phyloP scores from a whole-genome alignment of 2,797 vertebrate species.

The Acanthiza pusilla region DNA sequence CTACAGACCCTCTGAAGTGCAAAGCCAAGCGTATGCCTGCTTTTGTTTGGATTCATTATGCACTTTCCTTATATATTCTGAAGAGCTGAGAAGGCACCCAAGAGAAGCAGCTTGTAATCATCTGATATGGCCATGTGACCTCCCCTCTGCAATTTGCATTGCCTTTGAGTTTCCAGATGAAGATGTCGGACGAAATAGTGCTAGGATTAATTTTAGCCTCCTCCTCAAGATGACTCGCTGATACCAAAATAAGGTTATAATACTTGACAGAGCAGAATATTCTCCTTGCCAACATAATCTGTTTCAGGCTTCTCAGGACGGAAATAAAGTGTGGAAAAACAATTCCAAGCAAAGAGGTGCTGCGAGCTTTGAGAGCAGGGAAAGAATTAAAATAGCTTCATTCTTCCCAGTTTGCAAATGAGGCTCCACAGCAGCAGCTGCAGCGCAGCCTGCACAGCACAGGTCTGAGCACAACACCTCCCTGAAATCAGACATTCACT shows the following conservation, averaged over 20 bases:
- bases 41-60: not conserved
- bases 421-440: not conserved
- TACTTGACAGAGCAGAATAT: not conserved
- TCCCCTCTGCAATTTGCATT: not conserved
- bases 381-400: not conserved
- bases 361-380: not conserved
- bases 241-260: slow-evolving; percentile 37
- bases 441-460: not conserved
- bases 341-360: not conserved
- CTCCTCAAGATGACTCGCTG: not conserved
- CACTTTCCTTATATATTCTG: not conserved
- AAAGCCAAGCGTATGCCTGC: not conserved
- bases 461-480: not conserved
- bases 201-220: slow-evolving; percentile 46
- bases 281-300: not conserved
- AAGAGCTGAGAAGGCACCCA: not conserved
- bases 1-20: not conserved
- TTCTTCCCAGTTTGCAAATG: not conserved
- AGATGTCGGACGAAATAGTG: not conserved
- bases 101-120: slow-evolving; percentile 24
- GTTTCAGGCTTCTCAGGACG: not conserved
- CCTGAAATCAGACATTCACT: not conserved
- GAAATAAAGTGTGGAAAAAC: slow-evolving; percentile 19
- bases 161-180: slow-evolving; percentile 3
- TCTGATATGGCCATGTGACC: slow-evolving; percentile 23